Evolutionary conservation across 2,113 vertebrate species (phyloP).

Genomic region (Rostratula benghalensis): DNA sequence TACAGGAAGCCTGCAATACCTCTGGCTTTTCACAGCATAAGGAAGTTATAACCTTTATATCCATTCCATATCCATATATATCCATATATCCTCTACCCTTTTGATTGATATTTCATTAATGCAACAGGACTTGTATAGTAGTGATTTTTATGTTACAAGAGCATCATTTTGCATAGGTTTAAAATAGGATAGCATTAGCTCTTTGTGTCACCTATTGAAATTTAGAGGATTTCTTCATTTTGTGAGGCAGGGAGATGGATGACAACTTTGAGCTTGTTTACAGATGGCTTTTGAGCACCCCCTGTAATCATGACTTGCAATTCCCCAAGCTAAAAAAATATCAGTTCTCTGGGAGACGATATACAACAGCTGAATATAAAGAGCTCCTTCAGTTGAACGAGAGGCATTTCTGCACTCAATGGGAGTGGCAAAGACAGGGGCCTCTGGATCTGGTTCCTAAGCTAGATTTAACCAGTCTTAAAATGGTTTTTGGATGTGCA

Average conservation of each 20-base stretch:
- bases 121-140: background rate
- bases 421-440: background rate
- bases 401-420: background rate
- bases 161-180: background rate
- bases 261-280: background rate
- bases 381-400: background rate
- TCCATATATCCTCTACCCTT: background rate
- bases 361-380: background rate
- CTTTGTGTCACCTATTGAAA: background rate
- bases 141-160: background rate
- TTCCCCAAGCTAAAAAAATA: background rate
- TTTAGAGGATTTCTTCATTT: background rate
- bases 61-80: background rate
- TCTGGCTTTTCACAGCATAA: background rate
- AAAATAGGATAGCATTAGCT: background rate
- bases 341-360: background rate
- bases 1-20: background rate
- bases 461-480: background rate
- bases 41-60: background rate
- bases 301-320: background rate
- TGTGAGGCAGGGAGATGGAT: background rate
- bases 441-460: background rate
- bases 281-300: background rate
- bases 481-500: background rate
- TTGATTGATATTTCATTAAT: background rate